Base-by-base conservation (phyloP, 2,888 invertebrate species). In the Megalurothrips usitatus region DNA sequence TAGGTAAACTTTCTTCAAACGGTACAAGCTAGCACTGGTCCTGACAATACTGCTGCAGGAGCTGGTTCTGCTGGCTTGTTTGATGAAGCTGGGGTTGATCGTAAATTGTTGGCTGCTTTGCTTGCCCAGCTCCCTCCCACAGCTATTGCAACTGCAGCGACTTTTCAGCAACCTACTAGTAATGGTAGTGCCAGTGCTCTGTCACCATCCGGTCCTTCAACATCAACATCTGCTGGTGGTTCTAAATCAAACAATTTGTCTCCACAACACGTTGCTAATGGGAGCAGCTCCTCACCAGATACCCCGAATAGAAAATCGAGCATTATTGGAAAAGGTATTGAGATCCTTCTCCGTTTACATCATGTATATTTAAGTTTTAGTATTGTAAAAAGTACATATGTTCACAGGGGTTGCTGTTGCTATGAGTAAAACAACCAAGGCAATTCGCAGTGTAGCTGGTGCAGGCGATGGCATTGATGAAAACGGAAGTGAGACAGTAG, bases 1-100 rank as follows among this genome's bases (percentile, higher is more conserved):
- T 84, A 88, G 88, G 85, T 88, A 23, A 84, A 84, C 8, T 88
- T 88, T 83, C 84, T 88, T 17, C 86, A 86, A 78, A 84, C 85
- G 14, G 84, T 88, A 17, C 68, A 75, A 26, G 68, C 68, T 11
- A 75, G 68, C 26, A 75, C 68, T 12, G 26, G 68, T 26, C 68
- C 68, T 75, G 68, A 75, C 12, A 26, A 12, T 26, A 26, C 23
- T 8, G 26, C 68, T 75, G 12, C 68, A 12, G 68, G 68, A 1
- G 12, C 23, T 23, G 68, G 23, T 11, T 23, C 26, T 11, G 68
- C 68, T 11, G 68, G 68, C 8, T 8, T 75, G 68, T 75, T 75
- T 75, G 82, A 84, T 82, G 78, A 82, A 19, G 82, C 84, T 80
- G 84, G 83, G 12, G 83, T 86, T 11, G 86, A 87, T 80, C 86